These are phyloP conservation scores for Perognathus longimembris DNA, from an alignment of 2,113 vertebrate genomes.

Conservation along the genomic window DNA sequence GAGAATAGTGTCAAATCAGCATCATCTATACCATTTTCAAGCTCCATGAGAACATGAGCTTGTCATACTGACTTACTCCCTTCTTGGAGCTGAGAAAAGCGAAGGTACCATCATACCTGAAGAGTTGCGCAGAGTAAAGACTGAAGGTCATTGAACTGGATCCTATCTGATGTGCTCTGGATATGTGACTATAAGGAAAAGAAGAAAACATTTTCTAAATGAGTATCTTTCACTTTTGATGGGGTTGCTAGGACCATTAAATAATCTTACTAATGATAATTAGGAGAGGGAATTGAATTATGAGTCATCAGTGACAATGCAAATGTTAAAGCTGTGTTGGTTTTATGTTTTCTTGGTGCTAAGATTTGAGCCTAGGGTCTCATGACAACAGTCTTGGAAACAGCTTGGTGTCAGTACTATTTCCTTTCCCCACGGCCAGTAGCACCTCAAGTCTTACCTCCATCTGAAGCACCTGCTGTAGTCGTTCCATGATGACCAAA, in stretches of 20 bases:
- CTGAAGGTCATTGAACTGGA: constrained; percentile 99
- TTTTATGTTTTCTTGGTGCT: neutral
- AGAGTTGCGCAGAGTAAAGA: constrained; percentile 97
- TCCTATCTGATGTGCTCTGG: constrained; percentile 98
- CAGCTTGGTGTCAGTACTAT: accelerated
- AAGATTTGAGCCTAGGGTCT: too few relatives aligned
- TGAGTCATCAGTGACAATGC: neutral
- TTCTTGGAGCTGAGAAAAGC: neutral
- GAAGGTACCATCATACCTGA: constrained; percentile 88
- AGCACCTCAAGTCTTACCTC: constrained; percentile 87
- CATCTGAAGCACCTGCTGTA: constrained; percentile 99
- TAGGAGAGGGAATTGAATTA: neutral
- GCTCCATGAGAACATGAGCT: neutral
- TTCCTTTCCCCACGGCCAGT: too few relatives aligned
- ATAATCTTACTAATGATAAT: neutral
- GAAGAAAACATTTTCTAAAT: neutral
- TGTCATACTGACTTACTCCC: neutral
- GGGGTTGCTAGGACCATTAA: neutral
- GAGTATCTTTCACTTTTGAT: neutral
- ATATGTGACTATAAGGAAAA: constrained; percentile 93
- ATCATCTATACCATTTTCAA: neutral
- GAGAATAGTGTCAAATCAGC: neutral
- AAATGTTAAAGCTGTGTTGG: neutral
- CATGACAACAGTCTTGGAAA: neutral
- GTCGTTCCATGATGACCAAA: constrained; percentile 98